Conservation (phyloP, 2,113 vertebrate species). For the Furnarius figulus region DNA sequence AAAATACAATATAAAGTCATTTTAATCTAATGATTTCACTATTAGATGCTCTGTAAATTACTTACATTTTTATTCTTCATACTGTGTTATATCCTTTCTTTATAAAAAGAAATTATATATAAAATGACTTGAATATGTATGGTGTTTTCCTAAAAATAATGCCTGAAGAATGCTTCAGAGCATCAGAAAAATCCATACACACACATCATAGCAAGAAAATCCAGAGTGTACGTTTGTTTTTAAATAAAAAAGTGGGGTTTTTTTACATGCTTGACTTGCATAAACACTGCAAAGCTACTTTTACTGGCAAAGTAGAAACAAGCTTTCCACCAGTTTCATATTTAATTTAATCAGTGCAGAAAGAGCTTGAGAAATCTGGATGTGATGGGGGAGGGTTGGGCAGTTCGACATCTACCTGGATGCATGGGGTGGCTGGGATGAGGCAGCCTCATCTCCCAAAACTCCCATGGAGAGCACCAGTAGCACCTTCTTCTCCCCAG, state of each 20-base stretch:
- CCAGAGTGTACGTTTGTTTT: neutral
- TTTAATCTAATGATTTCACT: slow-evolving; percentile 35
- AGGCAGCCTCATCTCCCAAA: neutral
- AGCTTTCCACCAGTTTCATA: neutral
- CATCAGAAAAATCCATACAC: neutral
- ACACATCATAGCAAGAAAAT: neutral
- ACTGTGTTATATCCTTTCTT: neutral
- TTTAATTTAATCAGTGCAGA: neutral
- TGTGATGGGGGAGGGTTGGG: neutral
- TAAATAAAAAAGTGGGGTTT: neutral
- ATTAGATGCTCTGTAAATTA: neutral
- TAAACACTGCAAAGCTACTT: neutral
- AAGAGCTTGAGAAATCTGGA: neutral
- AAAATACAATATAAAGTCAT: slow-evolving; percentile 9
- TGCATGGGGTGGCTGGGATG: neutral
- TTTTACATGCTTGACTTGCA: neutral
- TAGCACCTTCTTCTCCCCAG: neutral
- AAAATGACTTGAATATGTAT: neutral
- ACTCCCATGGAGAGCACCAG: neutral
- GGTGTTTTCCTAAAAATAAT: neutral
- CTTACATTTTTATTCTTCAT: neutral
- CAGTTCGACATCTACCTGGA: neutral
- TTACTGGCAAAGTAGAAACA: neutral
- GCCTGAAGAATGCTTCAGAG: neutral
- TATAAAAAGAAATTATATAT: neutral